phyloP scores from a whole-genome alignment of 2,113 vertebrate genomes.

The Ovibos moschatus region DNA sequence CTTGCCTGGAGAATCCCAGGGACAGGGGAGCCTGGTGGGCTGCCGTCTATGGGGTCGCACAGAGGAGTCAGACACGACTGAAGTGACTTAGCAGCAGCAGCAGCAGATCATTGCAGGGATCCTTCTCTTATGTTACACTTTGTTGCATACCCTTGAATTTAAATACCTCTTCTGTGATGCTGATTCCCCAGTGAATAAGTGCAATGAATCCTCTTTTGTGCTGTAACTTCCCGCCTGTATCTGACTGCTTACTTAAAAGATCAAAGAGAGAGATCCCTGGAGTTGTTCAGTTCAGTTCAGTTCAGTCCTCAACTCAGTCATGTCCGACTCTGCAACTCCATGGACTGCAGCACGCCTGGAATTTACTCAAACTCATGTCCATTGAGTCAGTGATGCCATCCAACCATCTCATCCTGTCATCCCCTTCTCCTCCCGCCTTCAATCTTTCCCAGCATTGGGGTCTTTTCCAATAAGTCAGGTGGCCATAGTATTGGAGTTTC shows the following conservation, averaged over 20 bases:
- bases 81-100: no score
- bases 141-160: not conserved
- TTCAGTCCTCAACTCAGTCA: not conserved
- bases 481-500: not conserved
- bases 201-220: not conserved
- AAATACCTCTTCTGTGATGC: not conserved
- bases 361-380: not conserved
- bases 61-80: no score
- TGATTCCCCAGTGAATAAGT: not conserved
- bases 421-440: not conserved
- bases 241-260: not conserved
- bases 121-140: not conserved
- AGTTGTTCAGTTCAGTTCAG: not conserved
- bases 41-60: no score
- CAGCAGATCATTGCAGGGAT: not conserved
- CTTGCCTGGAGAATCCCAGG: no score
- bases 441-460: not conserved
- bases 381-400: not conserved
- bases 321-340: accelerated
- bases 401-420: not conserved
- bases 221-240: not conserved
- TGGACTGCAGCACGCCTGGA: not conserved
- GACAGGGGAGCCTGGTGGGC: no score
- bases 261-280: not conserved
- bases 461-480: not conserved